Evolutionary conservation across 2,113 vertebrate species (phyloP), one percentile per base, ranked within the genome.

Genomic region (Todiramphus saurophagus): DNA sequence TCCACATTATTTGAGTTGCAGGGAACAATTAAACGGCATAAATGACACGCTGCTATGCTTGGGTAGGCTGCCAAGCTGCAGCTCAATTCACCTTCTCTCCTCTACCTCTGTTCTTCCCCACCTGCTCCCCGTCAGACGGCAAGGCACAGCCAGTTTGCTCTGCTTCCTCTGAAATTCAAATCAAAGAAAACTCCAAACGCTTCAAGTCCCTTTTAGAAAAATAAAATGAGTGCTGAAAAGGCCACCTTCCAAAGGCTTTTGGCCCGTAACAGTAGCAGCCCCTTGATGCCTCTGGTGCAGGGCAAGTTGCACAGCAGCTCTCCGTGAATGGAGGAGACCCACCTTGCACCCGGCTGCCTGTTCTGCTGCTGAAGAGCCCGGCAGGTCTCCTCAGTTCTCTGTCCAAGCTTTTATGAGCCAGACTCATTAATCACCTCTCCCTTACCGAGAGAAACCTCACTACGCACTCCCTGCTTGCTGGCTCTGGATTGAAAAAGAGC

Each of bases 371-470:
- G 85, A 59, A 83, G 72, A 90, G 94, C 95, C 83, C 35, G 2
- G 85, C 92, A 77, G 88, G 92, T 73, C 88, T 77, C 92, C 82
- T 95, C 88, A 95, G 79, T 53, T 96, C 94, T 55, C 75, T 74
- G 66, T 62, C 95, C 94, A 91, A 86, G 95, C 72, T 88, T 86
- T 93, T 76, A n/a, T 2, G 33, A 94, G 90, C 88, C 92, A 95
- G 75, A 62, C 67, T 94, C 94, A 88, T 94, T 80, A 96, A 94
- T 90, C 90, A 77, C 85, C 83, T 92, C 75, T 62, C 58, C 67
- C 82, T 92, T 18, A 86, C 35, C 70, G 13, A 17, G 70, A n/a
- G 20, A 85, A 18, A 68, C 75, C 85, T 85, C 9, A 0, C 35
- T 80, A 10, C 63, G 25, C 31, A 1, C 39, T 79, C 63, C 27